Evolutionary conservation across 2,113 vertebrate species (phyloP).

Genomic region (Dryoscopus gambensis): DNA sequence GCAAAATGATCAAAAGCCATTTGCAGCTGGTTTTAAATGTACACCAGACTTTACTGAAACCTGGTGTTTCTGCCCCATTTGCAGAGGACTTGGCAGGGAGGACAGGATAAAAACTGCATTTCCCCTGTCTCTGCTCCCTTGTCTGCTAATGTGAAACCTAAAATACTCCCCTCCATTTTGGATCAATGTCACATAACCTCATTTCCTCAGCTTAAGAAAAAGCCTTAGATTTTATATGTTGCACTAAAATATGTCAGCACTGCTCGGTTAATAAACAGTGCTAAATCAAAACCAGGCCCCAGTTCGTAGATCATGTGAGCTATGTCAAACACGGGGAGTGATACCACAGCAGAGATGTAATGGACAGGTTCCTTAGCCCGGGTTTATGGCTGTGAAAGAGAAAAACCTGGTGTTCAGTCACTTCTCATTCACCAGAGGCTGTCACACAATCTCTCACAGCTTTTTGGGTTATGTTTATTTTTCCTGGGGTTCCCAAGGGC

Average conservation of each 20-base stretch:
- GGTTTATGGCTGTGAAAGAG: slow-evolving; percentile 55
- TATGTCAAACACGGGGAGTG: not conserved
- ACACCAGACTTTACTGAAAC: not conserved
- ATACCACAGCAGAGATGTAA: slow-evolving; percentile 38
- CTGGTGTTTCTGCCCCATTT: slow-evolving; percentile 43
- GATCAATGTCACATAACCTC: slow-evolving; percentile 72
- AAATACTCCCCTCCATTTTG: slow-evolving; percentile 65
- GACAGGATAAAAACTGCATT: slow-evolving; percentile 1
- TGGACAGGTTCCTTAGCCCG: slow-evolving; percentile 3
- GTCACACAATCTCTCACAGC: slow-evolving; percentile 39
- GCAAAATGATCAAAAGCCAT: slow-evolving; percentile 11
- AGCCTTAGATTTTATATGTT: slow-evolving; percentile 67
- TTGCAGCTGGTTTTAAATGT: slow-evolving; percentile 6
- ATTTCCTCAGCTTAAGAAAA: slow-evolving; percentile 72
- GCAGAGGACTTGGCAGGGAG: slow-evolving; percentile 19
- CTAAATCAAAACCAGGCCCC: slow-evolving; percentile 65
- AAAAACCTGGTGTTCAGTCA: slow-evolving; percentile 56
- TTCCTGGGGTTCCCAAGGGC: slow-evolving; percentile 4
- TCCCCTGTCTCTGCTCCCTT: slow-evolving; percentile 1
- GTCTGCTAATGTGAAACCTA: slow-evolving; percentile 37
- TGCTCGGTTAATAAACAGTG: slow-evolving; percentile 57
- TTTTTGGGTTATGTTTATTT: slow-evolving; percentile 42
- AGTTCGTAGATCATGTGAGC: slow-evolving; percentile 53
- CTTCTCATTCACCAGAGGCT: slow-evolving; percentile 49
- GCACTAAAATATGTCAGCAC: slow-evolving; percentile 71